Evolutionary conservation across 2,113 vertebrate species (phyloP), one percentile per base, ranked within the genome.

Genomic region (Anas platyrhynchos): DNA sequence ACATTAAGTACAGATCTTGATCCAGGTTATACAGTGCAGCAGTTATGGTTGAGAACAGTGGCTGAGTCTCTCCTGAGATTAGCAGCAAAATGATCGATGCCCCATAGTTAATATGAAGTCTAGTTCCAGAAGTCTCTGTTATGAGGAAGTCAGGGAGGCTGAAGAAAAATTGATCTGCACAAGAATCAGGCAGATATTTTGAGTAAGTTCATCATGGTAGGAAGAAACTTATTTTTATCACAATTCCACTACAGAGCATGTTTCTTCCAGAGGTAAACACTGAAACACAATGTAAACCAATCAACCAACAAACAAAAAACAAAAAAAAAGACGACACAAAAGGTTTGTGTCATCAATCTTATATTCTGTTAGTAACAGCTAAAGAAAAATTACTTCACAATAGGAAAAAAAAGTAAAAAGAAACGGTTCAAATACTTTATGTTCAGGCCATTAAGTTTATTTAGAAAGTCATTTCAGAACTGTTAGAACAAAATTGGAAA

Each of bases 211-310:
- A 43, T 22, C 10, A 31, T 58, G 5, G 3, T 41, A 52, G 50
- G 43, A 68, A 7, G 11, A 66, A 86, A 27, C 1, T 41, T 69
- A 58, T 52, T 83, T 93, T 38, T n/a, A 31, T 8, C 48, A 25
- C 5, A 11, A 34, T 86, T 79, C 9, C 1, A 2, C 38, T 58
- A 27, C 7, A 41, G 17, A 52, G 2, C 2, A 10, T 46, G 29
- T 85, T 83, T 69, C 17, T 74, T 59, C 22, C 4, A 54, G 23
- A 36, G 13, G 17, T 75, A 46, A 79, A 46, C 12, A 41, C 9
- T 54, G 14, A 32, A 38, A 54, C 0, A 54, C 0, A 34, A 55
- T 50, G 29, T 5, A 44, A 44, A 67, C 46, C 46, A 48, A 48
- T 48, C 46, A 46, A 16, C n/a, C 34, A 61, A 9, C 12, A 36